Conservation (phyloP, 2,113 vertebrate genomes). For the human region DNA sequence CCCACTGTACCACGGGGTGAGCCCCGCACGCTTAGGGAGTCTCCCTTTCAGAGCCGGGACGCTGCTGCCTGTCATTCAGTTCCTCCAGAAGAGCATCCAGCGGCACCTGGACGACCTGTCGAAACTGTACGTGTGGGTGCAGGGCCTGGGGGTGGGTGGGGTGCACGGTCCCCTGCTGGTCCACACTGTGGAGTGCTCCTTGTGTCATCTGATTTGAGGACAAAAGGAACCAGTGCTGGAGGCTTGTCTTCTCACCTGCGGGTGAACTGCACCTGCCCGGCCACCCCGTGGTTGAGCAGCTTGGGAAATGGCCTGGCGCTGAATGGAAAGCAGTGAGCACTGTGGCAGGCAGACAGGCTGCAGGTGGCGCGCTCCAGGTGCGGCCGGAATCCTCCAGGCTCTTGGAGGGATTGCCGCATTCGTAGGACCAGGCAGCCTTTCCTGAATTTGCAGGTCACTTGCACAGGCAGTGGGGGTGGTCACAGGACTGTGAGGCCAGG, state of each 20-base stretch:
- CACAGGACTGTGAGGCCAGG: too few relatives aligned
- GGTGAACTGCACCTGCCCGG: neutral
- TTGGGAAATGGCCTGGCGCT: neutral
- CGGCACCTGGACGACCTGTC: slow-evolving; percentile 91
- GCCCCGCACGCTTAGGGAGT: rapidly evolving
- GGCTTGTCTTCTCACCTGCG: neutral
- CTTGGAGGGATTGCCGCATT: rapidly evolving
- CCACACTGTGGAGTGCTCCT: neutral
- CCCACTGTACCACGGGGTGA: too few relatives aligned
- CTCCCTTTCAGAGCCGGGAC: neutral
- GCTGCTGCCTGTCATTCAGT: slow-evolving; percentile 91
- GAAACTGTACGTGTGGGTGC: slow-evolving; percentile 90
- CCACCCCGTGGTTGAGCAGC: neutral
- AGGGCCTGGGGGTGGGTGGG: rapidly evolving
- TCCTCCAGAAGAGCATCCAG: slow-evolving; percentile 94
- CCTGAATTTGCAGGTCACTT: neutral
- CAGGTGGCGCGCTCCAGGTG: rapidly evolving
- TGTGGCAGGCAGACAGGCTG: neutral
- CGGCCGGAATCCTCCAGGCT: neutral
- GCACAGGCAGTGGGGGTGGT: neutral
- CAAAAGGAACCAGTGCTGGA: rapidly evolving
- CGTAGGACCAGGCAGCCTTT: neutral
- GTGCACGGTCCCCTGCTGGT: rapidly evolving
- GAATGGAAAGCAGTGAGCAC: rapidly evolving
- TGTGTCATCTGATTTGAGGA: rapidly evolving